Evolutionary conservation across 1,140 invertebrate species (phyloP).

Genomic region (Nixonia krombeini): DNA sequence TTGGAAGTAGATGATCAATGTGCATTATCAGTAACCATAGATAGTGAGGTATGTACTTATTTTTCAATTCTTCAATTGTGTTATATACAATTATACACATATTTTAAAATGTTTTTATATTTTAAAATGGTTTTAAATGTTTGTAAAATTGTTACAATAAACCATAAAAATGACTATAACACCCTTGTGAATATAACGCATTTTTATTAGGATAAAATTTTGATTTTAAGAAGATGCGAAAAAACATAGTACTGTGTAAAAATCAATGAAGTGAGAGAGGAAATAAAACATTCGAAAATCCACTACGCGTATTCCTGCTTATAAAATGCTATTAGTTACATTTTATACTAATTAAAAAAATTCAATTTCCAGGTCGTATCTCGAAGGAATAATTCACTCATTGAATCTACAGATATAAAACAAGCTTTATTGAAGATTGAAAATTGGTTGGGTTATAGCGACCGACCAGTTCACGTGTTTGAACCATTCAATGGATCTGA

Average conservation of each 20-base stretch:
- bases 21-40: conserved; percentile 73
- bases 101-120: conserved; percentile 21
- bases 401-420: conserved; percentile 61
- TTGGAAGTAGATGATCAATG: conserved; percentile 73
- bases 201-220: no score
- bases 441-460: conserved; percentile 68
- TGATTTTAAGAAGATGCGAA: no score
- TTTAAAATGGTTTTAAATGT: background rate
- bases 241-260: no score
- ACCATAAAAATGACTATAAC: no score
- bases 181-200: no score
- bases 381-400: conserved; percentile 46
- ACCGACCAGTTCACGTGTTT: conserved; percentile 65
- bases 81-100: conserved; percentile 20
- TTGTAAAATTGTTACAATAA: no score
- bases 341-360: no score
- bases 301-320: no score
- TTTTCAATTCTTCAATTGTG: conserved; percentile 47
- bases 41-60: conserved; percentile 71
- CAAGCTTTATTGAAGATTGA: conserved; percentile 71
- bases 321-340: conserved; percentile 24
- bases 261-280: no score
- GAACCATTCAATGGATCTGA: conserved; percentile 67
- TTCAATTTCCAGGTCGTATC: conserved; percentile 61
- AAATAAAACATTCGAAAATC: no score